These are phyloP conservation scores for Alloplasta piceator DNA, from an alignment of 2,888 invertebrate genomes.

Conservation along the genomic window DNA sequence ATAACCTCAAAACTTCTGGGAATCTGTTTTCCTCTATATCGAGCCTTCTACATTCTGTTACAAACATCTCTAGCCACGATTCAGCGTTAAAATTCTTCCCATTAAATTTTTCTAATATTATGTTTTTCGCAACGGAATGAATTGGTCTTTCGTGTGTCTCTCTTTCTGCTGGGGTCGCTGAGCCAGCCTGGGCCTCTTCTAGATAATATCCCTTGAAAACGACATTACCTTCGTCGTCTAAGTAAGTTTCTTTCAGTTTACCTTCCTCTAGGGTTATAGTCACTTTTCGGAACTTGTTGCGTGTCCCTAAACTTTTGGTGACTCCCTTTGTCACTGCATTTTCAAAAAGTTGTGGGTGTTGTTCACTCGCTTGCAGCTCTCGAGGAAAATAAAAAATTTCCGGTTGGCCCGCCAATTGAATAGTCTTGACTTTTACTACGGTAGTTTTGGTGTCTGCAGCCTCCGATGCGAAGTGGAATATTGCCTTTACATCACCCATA, in stretches of 20 bases:
- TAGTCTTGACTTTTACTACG: conserved; percentile 65
- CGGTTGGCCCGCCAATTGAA: conserved; percentile 63
- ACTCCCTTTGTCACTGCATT: conserved; percentile 55
- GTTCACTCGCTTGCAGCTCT: conserved; percentile 52
- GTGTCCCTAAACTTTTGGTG: conserved; percentile 64
- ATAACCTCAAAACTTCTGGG: conserved; percentile 66
- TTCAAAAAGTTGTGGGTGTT: conserved; percentile 65
- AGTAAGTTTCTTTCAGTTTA: conserved; percentile 50
- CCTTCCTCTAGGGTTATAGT: conserved; percentile 59
- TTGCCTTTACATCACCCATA: conserved; percentile 61
- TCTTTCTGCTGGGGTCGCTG: conserved; percentile 15
- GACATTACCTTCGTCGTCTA: conserved; percentile 68
- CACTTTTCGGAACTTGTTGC: conserved; percentile 68
- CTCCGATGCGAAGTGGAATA: conserved; percentile 61
- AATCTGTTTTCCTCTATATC: conserved; percentile 58
- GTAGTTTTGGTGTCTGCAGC: conserved; percentile 50
- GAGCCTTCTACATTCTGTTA: conserved; percentile 63
- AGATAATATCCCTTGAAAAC: conserved; percentile 65
- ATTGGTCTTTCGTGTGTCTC: conserved; percentile 41
- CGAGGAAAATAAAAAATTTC: conserved; percentile 63
- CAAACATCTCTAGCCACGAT: conserved; percentile 56
- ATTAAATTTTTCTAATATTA: conserved; percentile 64
- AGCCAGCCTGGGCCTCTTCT: conserved; percentile 47
- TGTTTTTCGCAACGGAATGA: conserved; percentile 58
- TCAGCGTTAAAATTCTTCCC: conserved; percentile 63